Conservation (phyloP, 30 jellyfish, hydroid and myxozoan genomes). For the Sanderia malayensis region DNA sequence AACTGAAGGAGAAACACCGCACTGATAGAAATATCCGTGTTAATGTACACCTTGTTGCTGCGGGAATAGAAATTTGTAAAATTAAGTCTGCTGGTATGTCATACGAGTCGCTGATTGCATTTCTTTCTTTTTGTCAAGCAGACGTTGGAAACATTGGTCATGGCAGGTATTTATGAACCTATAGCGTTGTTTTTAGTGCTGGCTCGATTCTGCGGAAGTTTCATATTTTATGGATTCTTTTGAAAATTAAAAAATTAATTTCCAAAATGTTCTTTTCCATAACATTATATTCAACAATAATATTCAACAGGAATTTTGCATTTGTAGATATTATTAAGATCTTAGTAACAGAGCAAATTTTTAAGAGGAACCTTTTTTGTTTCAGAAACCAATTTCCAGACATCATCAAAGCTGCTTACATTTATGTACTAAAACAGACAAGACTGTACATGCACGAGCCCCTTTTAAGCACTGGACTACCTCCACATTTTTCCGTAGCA, state of each 20-base stretch:
- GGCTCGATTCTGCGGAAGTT: no score
- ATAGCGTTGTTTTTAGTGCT: no score
- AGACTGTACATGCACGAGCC: slow-evolving; percentile 3
- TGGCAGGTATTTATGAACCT: slow-evolving; percentile 7
- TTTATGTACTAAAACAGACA: slow-evolving; percentile 11
- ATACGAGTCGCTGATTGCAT: slow-evolving; percentile 9
- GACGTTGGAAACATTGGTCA: slow-evolving; percentile 20
- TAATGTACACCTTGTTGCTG: slow-evolving; percentile 2
- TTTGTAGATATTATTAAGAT: not conserved
- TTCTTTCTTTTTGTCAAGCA: slow-evolving; percentile 14
- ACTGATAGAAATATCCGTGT: not conserved
- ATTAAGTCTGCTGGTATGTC: slow-evolving; percentile 27
- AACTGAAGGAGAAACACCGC: not conserved
- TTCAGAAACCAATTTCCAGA: not conserved
- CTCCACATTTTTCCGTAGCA: slow-evolving; percentile 27
- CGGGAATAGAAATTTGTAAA: slow-evolving; percentile 40
- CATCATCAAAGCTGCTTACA: slow-evolving; percentile 19
- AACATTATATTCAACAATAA: not conserved
- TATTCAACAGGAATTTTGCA: not conserved
- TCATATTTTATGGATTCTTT: no score
- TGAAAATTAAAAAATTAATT: no score
- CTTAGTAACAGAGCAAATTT: no score
- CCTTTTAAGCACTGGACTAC: slow-evolving; percentile 13
- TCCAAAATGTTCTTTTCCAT: no score
- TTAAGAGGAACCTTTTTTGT: not conserved